Base-by-base conservation (phyloP, 2,888 invertebrate genomes). In the Bimastos eiseni region DNA sequence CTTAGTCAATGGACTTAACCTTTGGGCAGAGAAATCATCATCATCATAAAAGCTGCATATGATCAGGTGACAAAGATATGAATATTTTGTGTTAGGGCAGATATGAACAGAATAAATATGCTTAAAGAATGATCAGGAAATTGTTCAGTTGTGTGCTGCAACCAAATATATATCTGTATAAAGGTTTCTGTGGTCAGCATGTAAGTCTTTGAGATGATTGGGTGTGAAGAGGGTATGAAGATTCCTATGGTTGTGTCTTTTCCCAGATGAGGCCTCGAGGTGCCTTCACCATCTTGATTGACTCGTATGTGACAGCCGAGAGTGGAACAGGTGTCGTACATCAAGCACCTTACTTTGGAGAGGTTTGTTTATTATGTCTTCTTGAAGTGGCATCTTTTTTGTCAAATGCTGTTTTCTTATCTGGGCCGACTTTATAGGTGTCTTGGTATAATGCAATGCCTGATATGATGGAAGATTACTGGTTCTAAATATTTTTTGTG, bases 311-410 rank as follows among this genome's bases (percentile, higher is more conserved):
- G 0, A 98, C 98, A 0, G 97, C 98, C 91, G 99, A 99, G 93
- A 97, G 98, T 92, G 99, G 99, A 96, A 99, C 99, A 24, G 99
- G 99, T 37, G 96, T 99, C 92, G 99, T 99, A 37, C 99, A 99
- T 95, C 98, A 99, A 95, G 98, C 99, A 1, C 98, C 99, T 17
- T 99, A 99, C 95, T 99, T 99, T 96, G 99, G 99, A 93, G 99
- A 96, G 95, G 96, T 95, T 92, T 55, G 89, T 37, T 70, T 70
- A n/a, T 11, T 1, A 30, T 70, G n/a, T 70, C 70, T 30, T 70
- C 70, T 30, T 70, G 30, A 70, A n/a, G 70, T 70, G 30, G 70
- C 70, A n/a, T 70, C 70, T n/a, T 70, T 70, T 70, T 70, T 70
- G 70, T 70, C n/a, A n/a, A 30, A n/a, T n/a, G n/a, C n/a, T 70